A percentile compares a stretch with the other conserved stretches of the same genome.
phyloP scores from a whole-genome alignment of 2,113 vertebrate species.

The Psettodes erumei region DNA sequence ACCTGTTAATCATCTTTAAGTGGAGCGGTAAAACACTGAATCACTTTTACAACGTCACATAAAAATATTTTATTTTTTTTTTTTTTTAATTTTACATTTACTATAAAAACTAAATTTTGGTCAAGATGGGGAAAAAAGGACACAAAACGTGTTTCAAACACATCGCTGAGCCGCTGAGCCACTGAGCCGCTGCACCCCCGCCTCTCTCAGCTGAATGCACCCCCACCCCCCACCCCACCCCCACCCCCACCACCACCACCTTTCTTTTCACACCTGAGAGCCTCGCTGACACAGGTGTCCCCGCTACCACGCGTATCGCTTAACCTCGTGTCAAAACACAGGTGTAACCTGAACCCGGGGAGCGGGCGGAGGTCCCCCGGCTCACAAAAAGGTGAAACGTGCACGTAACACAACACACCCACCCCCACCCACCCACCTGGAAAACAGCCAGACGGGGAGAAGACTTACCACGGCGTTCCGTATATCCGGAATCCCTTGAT shows the following conservation, averaged over 20 bases:
- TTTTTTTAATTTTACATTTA: too few relatives aligned
- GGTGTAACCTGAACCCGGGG: conserved; percentile 65
- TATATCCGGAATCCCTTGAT: conserved; percentile 99
- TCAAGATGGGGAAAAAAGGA: too few relatives aligned
- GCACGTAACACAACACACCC: too few relatives aligned
- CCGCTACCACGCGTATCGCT: conserved; percentile 75
- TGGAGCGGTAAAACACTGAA: too few relatives aligned
- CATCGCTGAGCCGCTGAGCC: too few relatives aligned
- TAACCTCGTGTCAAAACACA: conserved; percentile 77
- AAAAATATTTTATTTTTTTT: too few relatives aligned
- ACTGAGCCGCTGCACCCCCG: too few relatives aligned
- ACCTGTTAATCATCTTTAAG: too few relatives aligned
- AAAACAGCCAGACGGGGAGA: conserved; percentile 43
- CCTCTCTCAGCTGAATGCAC: conserved; percentile 8
- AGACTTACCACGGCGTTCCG: conserved; percentile 93
- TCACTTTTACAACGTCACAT: too few relatives aligned
- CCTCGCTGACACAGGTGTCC: conserved; percentile 60
- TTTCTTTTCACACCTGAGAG: conserved; percentile 60
- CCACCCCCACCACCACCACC: background rate
- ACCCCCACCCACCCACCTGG: too few relatives aligned
- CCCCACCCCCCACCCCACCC: conserved; percentile 1
- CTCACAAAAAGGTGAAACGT: conserved; percentile 70
- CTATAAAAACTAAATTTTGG: too few relatives aligned
- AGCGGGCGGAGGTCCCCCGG: conserved; percentile 52
- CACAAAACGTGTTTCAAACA: too few relatives aligned